A percentile compares a stretch with the other conserved stretches of the same genome.
These are phyloP conservation scores for Blennius ocellaris DNA, from an alignment of 2,113 vertebrate species.

Conservation along the genomic window DNA sequence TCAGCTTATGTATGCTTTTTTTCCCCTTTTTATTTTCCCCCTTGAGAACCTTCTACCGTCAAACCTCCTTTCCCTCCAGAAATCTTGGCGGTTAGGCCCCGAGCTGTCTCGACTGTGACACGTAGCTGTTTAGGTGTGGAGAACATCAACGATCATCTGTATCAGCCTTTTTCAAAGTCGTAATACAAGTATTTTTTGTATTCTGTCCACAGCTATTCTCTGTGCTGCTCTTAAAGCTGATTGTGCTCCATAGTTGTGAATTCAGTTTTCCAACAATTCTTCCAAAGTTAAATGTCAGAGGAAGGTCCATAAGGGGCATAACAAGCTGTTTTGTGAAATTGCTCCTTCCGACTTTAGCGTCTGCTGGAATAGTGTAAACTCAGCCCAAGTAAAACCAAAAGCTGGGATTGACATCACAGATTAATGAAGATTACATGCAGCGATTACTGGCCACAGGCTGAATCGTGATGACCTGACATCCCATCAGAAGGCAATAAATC, in stretches of 20 bases:
- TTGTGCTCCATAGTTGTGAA: background rate
- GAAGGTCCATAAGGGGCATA: background rate
- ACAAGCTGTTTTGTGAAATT: too few species aligned
- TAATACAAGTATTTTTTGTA: background rate
- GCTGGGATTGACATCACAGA: constrained; percentile 79
- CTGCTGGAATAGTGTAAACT: constrained; percentile 54
- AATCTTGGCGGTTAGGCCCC: background rate
- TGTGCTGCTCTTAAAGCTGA: background rate
- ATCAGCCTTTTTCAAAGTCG: background rate
- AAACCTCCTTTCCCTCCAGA: background rate
- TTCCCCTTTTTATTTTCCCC: background rate
- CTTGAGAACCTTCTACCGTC: background rate
- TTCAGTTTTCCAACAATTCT: background rate
- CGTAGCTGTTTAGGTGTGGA: background rate
- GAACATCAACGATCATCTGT: background rate
- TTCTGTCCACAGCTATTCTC: background rate
- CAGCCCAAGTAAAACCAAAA: constrained; percentile 69
- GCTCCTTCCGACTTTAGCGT: constrained; percentile 2
- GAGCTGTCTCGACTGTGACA: background rate
- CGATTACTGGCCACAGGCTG: constrained; percentile 71
- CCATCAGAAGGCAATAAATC: constrained; percentile 78
- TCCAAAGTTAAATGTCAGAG: background rate
- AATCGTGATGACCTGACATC: constrained; percentile 68
- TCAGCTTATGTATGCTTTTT: background rate
- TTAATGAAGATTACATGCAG: constrained; percentile 82